Base-by-base conservation (phyloP, 2,113 vertebrate species). In the Hiodon tergisus region DNA sequence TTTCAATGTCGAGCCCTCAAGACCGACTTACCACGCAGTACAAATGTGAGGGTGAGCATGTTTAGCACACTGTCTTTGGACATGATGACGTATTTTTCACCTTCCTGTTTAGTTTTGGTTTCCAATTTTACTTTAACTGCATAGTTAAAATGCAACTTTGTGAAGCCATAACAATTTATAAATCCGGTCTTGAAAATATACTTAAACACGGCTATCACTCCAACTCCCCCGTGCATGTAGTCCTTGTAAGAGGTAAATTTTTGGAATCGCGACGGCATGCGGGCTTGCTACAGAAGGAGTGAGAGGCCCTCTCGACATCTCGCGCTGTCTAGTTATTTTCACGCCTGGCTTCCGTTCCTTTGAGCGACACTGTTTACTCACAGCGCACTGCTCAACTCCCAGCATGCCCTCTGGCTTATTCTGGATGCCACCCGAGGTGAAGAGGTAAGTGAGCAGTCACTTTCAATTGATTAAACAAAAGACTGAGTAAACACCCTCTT, bases 341-440 rank as follows among this genome's bases (percentile, higher is more conserved):
- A 17, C 53, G 46, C 16, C 16, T 55, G 16, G 54, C 14, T 54
- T 70, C 17, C 52, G 31, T 70, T 55, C 16, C 13, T 55, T 57
- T 70, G 52, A 57, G 52, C 57, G 52, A 17, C 69, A 70, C 14
- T 70, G 52, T 70, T 70, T 70, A 46, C 69, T 11, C 16, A 70
- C n/a, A 70, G n/a, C 69, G 57, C 31, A 53, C 69, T 55, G 69
- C 9, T 70, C 17, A 16, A 70, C 53, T 55, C 52, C 51, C 53
- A 57, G 69, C 52, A 70, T 55, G 52, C 52, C 9, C 53, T 31
- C 52, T 55, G 52, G 31, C 48, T 16, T 69, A 69, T 9, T 13
- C 13, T 69, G 16, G 67, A 53, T 69, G 53, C 48, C 13, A 6
- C 52, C 52, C 9, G n/a, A 69, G 51, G 3, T 69, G 31, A 31